A percentile compares a stretch with the other conserved stretches of the same genome.
Conservation (phyloP, 1,140 invertebrate species). For the Lordiphosa clarofinis region DNA sequence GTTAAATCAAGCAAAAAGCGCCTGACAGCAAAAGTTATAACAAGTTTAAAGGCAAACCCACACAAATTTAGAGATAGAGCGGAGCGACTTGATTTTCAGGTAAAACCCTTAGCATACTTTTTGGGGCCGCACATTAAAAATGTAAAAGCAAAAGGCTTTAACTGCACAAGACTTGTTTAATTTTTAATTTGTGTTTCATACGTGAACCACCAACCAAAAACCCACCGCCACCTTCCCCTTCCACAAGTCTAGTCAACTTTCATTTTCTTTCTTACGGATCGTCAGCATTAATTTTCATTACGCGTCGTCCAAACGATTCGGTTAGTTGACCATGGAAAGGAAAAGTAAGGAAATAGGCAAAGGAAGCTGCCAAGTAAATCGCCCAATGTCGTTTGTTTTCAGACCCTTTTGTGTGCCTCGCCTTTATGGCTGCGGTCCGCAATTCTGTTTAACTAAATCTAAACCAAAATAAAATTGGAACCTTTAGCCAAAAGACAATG, state of each 20-base stretch:
- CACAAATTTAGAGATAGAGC: constrained; percentile 10
- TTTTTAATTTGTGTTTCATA: constrained; percentile 64
- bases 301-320: constrained; percentile 74
- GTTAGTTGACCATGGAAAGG: constrained; percentile 60
- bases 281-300: constrained; percentile 78
- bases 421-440: not conserved
- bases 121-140: constrained; percentile 29
- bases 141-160: constrained; percentile 20
- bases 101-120: constrained; percentile 30
- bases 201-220: constrained; percentile 11
- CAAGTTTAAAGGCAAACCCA: constrained; percentile 33
- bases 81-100: constrained; percentile 33
- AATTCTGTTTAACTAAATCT: constrained; percentile 1
- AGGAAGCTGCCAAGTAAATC: constrained; percentile 5
- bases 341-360: not conserved
- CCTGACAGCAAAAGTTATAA: constrained; percentile 25
- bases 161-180: constrained; percentile 49
- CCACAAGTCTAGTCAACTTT: constrained; percentile 19
- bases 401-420: not conserved
- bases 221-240: not conserved
- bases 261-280: constrained; percentile 57
- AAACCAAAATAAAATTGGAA: not conserved
- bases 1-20: constrained; percentile 63
- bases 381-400: constrained; percentile 12
- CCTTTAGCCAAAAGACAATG: not conserved